Evolutionary conservation across 2,113 vertebrate species (phyloP), one percentile per base, ranked within the genome.

Genomic region (Triplophysa siluroides): DNA sequence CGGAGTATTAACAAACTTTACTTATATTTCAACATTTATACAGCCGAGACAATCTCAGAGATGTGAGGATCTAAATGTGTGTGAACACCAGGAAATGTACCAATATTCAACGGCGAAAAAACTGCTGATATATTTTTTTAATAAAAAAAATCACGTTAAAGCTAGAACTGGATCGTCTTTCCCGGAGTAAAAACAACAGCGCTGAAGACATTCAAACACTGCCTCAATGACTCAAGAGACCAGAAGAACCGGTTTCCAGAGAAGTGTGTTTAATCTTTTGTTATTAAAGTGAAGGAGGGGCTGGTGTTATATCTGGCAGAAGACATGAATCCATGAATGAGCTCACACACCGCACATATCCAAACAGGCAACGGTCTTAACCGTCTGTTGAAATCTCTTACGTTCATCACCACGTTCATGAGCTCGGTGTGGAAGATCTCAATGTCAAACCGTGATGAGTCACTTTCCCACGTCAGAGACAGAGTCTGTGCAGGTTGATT

Each of bases 321-420:
- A 23, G 38, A 23, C 16, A 47, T 24, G 54, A 60, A 41, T 45
- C 8, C 54, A 43, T 2, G n/a, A 60, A 43, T 23, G 8, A 12
- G 38, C 41, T 19, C 41, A 12, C 56, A 60, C 41, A 58, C 58
- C 19, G 54, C 52, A 23, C 19, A 21, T n/a, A 76, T 54, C 14
- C 62, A 43, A 64, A 66, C n/a, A 6, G 23, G 19, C 60, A 58
- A 45, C 8, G 1, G n/a, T 24, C 10, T 38, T 10, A 47, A 47
- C 12, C 19, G 9, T 52, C 66, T 19, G 33, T 5, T 18, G 16
- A 13, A 54, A 58, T 61, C 13, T 24, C 91, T 90, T 85, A 93
- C 92, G 3, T 89, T 88, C 65, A 91, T 84, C 78, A 88, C 80
- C 0, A 83, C 89, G 80, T 88, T 78, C 79, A 87, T 89, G 23